A percentile compares a stretch with the other conserved stretches of the same genome.
These are phyloP conservation scores for Spheniscus humboldti DNA, from an alignment of 2,797 vertebrate genomes.

Conservation along the genomic window DNA sequence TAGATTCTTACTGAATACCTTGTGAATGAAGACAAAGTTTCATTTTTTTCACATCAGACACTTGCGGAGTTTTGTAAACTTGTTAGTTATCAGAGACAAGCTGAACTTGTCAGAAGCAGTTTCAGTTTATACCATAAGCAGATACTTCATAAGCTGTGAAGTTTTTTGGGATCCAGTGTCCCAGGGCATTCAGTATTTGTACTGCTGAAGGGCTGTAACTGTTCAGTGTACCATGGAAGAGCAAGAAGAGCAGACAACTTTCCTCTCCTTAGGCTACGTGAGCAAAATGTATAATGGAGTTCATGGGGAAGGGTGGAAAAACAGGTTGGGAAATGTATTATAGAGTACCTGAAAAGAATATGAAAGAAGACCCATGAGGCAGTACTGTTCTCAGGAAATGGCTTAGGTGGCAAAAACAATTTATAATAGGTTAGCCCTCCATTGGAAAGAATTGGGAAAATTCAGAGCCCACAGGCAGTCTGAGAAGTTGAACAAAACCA, in stretches of 20 bases:
- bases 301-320: background rate
- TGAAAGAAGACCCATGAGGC: background rate
- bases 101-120: background rate
- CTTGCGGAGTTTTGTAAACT: background rate
- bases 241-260: background rate
- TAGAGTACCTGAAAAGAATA: background rate
- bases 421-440: background rate
- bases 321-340: background rate
- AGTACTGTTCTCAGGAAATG: background rate
- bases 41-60: background rate
- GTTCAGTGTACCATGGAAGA: background rate
- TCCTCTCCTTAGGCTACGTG: background rate
- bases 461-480: background rate
- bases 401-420: background rate
- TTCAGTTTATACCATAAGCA: background rate
- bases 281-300: background rate
- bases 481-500: background rate
- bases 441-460: background rate
- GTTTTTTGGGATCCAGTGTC: background rate
- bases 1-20: background rate
- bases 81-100: background rate
- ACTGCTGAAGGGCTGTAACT: background rate
- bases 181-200: background rate
- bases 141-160: background rate
- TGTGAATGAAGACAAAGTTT: background rate